These are phyloP conservation scores for Mnemiopsis leidyi DNA, from an alignment of 37 sponge, comb jelly and placozoan genomes.

Conservation along the genomic window DNA sequence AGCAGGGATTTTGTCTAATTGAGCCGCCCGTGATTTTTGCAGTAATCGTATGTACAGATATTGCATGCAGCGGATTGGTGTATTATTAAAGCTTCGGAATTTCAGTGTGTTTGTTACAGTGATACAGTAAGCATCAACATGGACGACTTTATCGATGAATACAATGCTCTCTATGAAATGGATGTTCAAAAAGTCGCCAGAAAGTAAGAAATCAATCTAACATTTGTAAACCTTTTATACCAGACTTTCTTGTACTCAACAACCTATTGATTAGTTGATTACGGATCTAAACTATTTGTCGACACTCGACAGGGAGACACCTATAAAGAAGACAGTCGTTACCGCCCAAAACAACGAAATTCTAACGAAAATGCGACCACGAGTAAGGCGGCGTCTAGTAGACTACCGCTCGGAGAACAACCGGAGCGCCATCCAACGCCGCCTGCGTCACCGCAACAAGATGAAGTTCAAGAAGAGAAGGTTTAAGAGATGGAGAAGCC, in stretches of 20 bases:
- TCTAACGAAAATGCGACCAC: neutral
- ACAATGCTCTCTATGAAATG: constrained; percentile 45
- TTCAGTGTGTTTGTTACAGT: constrained; percentile 76
- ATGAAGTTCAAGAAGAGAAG: neutral
- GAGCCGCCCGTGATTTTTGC: too few species aligned
- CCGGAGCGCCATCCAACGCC: neutral
- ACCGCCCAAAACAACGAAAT: neutral
- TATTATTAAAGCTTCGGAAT: too few species aligned
- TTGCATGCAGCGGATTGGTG: too few species aligned
- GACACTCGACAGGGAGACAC: too few species aligned
- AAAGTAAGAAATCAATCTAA: too few species aligned
- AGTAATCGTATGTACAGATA: too few species aligned
- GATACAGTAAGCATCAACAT: constrained; percentile 92
- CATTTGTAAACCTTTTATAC: too few species aligned
- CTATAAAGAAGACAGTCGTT: neutral
- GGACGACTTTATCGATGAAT: constrained; percentile 87
- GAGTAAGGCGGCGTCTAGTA: neutral
- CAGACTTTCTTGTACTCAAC: too few species aligned
- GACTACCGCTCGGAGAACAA: neutral
- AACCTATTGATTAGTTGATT: too few species aligned
- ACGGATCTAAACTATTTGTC: too few species aligned
- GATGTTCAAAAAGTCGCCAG: neutral
- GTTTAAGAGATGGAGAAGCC: neutral
- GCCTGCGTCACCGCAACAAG: neutral
- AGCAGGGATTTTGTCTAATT: too few species aligned